These are phyloP conservation scores for Himalopsyche tibetana DNA, from an alignment of 2,888 invertebrate genomes.

Conservation along the genomic window DNA sequence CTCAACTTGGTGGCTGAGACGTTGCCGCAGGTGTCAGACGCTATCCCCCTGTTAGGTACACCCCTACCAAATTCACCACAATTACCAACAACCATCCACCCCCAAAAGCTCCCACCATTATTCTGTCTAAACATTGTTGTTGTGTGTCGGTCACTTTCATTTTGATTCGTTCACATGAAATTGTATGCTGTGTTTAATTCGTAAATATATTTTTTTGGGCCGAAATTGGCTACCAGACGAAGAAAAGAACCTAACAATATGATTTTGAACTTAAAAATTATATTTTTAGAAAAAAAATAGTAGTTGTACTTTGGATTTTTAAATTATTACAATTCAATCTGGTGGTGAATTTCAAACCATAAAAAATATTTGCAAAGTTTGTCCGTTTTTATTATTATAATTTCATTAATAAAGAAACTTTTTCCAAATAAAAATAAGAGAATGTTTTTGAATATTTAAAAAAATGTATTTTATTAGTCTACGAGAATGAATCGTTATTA, in stretches of 20 bases:
- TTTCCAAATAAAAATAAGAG: neutral
- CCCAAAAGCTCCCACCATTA: conserved; percentile 48
- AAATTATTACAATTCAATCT: neutral
- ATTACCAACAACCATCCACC: conserved; percentile 55
- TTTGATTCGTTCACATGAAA: conserved; percentile 62
- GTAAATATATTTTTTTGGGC: neutral
- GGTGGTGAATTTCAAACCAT: neutral
- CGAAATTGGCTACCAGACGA: neutral
- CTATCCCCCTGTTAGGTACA: conserved; percentile 99
- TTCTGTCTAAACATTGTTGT: conserved; percentile 63
- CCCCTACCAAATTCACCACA: conserved; percentile 63
- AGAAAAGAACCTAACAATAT: neutral
- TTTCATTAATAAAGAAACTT: neutral
- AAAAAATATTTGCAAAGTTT: neutral
- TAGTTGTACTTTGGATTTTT: too few species aligned
- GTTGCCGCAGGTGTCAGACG: conserved; percentile 99
- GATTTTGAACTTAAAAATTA: neutral
- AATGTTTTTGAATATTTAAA: neutral
- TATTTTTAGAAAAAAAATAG: too few species aligned
- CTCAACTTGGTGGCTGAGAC: conserved; percentile 99
- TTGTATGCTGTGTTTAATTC: conserved; percentile 62
- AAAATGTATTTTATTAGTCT: too few species aligned
- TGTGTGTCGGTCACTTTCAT: conserved; percentile 65
- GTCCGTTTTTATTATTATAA: conserved; percentile 15
- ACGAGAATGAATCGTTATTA: too few species aligned